Base-by-base conservation (phyloP, 2,888 invertebrate genomes). In the Hymenopus coronatus region DNA sequence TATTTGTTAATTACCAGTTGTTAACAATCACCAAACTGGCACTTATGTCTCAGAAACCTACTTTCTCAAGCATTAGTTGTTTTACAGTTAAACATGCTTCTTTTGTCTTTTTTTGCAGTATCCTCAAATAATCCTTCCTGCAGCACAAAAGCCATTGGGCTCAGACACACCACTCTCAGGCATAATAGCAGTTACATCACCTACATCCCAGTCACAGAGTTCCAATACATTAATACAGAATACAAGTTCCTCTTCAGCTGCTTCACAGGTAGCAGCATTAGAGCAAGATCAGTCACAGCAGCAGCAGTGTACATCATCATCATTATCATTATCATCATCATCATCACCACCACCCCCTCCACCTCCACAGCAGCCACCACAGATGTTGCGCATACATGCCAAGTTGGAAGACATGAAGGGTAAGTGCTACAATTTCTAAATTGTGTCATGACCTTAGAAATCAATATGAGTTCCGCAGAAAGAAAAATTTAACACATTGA, bases 321-420 rank as follows among this genome's bases (percentile, higher is more conserved):
- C 91, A 27, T 91, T 92, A 12, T 92, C 94, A 12, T 40, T 12
- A 9, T 40, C 12, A 40, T 40, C 12, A 12, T 40, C 12, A 12
- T 40, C 90, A 89, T 15, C 54, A 70, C 3, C 54, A 70, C 15
- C 54, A 20, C 54, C 54, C 25, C 54, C 54, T 70, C 54, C 54
- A 70, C 54, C 54, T 70, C 54, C 54, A 70, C 54, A 70, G 25
- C 54, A 70, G 25, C 54, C 20, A 20, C 25, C 54, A 70, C 54
- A 88, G 92, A 88, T 92, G 92, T 91, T 92, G 92, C 25, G 94
- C 92, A 94, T 94, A 82, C 92, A 94, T 28, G 95, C 96, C 33
- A 96, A 98, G 90, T 94, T 99, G 92, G 98, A 98, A 93, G 98
- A 98, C 92, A 98, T 99, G 97, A 98, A 98, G 94, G 95, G 94